Evolutionary conservation across 2,113 vertebrate species (phyloP).

Genomic region (Pseudonaja textilis): DNA sequence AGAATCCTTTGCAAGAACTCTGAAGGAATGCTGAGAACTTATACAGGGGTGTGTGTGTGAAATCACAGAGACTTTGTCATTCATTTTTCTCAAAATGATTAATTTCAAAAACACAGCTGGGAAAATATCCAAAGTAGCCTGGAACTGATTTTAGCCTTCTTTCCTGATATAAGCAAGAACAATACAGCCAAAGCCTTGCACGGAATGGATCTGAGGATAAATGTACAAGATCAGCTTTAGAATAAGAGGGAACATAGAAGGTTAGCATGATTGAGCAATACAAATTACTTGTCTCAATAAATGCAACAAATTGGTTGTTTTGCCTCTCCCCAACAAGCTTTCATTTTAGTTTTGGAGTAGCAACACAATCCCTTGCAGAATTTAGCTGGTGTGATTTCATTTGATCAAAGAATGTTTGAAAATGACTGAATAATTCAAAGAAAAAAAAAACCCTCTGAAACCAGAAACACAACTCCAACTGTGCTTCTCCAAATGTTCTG

Average conservation of each 20-base stretch:
- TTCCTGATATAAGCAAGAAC: constrained; percentile 55
- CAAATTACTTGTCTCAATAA: not conserved
- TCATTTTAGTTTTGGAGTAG: not conserved
- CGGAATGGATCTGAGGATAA: not conserved
- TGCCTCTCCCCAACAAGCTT: not conserved
- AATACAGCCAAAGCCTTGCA: constrained; percentile 37
- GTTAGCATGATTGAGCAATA: constrained; percentile 39
- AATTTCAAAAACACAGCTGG: constrained; percentile 61
- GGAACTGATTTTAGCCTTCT: constrained; percentile 52
- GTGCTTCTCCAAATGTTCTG: not conserved
- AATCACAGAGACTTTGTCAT: constrained; percentile 44
- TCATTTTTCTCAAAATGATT: constrained; percentile 57
- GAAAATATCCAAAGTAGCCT: constrained; percentile 52
- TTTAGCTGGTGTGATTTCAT: not conserved
- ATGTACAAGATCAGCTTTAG: constrained; percentile 4
- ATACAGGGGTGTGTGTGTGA: constrained; percentile 11
- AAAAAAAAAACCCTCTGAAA: not conserved
- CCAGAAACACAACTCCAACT: not conserved
- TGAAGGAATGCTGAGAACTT: constrained; percentile 51
- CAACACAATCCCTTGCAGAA: not conserved
- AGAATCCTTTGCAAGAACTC: constrained; percentile 56
- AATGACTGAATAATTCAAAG: not conserved
- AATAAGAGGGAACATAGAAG: constrained; percentile 23
- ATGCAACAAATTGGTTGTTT: not conserved
- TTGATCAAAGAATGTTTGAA: not conserved